phyloP scores from a whole-genome alignment of 2,113 vertebrate genomes.

The Hoplias malabaricus region DNA sequence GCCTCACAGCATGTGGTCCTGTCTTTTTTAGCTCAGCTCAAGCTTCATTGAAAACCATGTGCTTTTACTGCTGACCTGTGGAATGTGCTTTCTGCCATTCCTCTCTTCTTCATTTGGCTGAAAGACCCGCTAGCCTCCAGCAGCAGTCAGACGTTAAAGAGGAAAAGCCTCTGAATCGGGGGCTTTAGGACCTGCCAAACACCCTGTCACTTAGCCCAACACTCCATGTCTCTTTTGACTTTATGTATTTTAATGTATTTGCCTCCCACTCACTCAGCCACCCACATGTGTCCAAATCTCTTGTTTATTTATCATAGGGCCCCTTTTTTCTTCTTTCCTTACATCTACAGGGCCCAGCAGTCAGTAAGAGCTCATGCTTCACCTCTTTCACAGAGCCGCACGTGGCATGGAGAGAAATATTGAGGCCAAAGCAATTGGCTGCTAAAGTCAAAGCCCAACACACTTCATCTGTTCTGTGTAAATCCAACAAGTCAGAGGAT shows the following conservation, averaged over 20 bases:
- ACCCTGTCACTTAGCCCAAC: slow-evolving; percentile 42
- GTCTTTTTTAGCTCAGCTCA: slow-evolving; percentile 32
- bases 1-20: slow-evolving; percentile 34
- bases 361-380: slow-evolving; percentile 33
- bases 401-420: slow-evolving; percentile 30
- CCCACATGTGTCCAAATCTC: slow-evolving; percentile 2
- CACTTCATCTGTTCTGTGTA: slow-evolving; percentile 39
- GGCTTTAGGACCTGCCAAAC: slow-evolving; percentile 40
- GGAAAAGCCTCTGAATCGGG: slow-evolving; percentile 34
- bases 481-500: slow-evolving; percentile 30
- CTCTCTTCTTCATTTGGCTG: slow-evolving; percentile 30
- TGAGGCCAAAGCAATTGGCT: slow-evolving; percentile 35
- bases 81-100: slow-evolving; percentile 46
- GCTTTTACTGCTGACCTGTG: slow-evolving; percentile 34
- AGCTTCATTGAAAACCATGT: slow-evolving; percentile 42
- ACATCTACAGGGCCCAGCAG: slow-evolving; percentile 20
- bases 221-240: slow-evolving; percentile 43
- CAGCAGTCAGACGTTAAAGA: slow-evolving; percentile 16
- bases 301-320: slow-evolving; percentile 46
- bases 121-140: not conserved
- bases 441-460: slow-evolving; percentile 29
- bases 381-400: slow-evolving; percentile 13
- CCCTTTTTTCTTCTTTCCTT: slow-evolving; percentile 19
- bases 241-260: slow-evolving; percentile 45
- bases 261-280: slow-evolving; percentile 8